phyloP scores from a whole-genome alignment of 2,888 invertebrate genomes.

The Heliothis peltigera region DNA sequence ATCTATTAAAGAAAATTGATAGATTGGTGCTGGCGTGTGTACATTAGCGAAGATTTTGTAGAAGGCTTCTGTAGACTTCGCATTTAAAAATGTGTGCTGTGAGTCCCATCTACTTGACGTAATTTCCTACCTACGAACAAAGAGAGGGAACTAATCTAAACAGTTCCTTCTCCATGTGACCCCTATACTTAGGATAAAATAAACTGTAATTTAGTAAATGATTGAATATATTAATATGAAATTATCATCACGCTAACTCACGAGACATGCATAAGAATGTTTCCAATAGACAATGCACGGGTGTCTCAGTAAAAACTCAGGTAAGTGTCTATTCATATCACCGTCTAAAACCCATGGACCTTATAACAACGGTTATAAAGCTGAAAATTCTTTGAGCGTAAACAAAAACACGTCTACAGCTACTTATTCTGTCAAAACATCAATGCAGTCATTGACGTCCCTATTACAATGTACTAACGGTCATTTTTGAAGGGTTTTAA shows the following conservation, averaged over 20 bases:
- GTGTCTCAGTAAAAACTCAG: conserved; percentile 72
- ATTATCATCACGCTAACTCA: conserved; percentile 57
- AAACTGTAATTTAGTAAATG: conserved; percentile 58
- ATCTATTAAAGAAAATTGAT: too few relatives aligned
- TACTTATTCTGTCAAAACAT: conserved; percentile 35
- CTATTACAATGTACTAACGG: conserved; percentile 54
- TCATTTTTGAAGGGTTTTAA: conserved; percentile 49
- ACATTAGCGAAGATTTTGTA: not conserved
- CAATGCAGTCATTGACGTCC: conserved; percentile 57
- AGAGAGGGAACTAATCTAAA: conserved; percentile 24
- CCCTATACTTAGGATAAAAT: conserved; percentile 47
- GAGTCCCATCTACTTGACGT: not conserved
- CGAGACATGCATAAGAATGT: conserved; percentile 68
- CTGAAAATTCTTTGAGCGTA: conserved; percentile 14
- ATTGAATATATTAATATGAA: conserved; percentile 58
- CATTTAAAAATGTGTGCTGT: not conserved
- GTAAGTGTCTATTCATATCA: conserved; percentile 65
- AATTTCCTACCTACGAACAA: not conserved
- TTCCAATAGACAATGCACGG: conserved; percentile 69
- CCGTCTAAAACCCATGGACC: conserved; percentile 37
- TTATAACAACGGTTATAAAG: accelerated
- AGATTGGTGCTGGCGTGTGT: too few relatives aligned
- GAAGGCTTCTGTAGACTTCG: not conserved
- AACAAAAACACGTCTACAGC: conserved; percentile 38
- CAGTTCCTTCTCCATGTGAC: conserved; percentile 14